Evolutionary conservation across 2,113 vertebrate genomes (phyloP).

Genomic region (Eulemur macaco): DNA sequence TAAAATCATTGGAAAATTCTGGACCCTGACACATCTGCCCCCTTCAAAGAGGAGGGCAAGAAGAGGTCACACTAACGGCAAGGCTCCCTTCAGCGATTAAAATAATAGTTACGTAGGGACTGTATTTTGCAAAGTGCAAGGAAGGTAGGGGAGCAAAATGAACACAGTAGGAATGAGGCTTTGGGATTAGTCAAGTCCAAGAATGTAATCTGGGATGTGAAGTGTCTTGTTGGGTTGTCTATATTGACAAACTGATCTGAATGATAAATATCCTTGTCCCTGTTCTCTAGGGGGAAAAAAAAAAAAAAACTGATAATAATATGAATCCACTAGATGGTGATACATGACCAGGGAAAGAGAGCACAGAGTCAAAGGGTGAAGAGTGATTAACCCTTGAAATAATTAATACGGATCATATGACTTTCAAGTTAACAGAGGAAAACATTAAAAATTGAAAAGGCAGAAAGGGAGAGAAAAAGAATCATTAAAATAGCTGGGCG

Average conservation of each 20-base stretch:
- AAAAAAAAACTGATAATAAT: neutral
- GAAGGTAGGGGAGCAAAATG: neutral
- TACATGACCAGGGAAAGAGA: slow-evolving; percentile 4
- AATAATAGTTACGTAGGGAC: neutral
- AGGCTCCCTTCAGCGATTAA: neutral
- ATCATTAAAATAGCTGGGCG: neutral
- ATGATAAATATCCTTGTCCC: neutral
- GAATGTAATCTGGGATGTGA: neutral
- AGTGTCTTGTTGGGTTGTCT: neutral
- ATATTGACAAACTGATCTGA: neutral
- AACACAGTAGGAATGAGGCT: neutral
- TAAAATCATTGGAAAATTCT: slow-evolving; percentile 78
- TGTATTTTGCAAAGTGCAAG: neutral
- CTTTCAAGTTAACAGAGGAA: neutral
- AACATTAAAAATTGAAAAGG: neutral
- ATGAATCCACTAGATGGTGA: slow-evolving; percentile 49
- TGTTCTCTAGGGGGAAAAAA: neutral
- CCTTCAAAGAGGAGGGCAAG: slow-evolving; percentile 66
- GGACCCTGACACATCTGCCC: slow-evolving; percentile 72
- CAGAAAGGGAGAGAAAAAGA: neutral
- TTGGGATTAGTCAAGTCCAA: neutral
- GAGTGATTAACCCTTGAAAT: neutral
- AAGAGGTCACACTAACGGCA: slow-evolving; percentile 10
- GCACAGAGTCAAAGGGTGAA: neutral
- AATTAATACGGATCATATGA: neutral